Evolutionary conservation across 2,113 vertebrate genomes (phyloP).

Genomic region (Pyxicephalus adspersus): DNA sequence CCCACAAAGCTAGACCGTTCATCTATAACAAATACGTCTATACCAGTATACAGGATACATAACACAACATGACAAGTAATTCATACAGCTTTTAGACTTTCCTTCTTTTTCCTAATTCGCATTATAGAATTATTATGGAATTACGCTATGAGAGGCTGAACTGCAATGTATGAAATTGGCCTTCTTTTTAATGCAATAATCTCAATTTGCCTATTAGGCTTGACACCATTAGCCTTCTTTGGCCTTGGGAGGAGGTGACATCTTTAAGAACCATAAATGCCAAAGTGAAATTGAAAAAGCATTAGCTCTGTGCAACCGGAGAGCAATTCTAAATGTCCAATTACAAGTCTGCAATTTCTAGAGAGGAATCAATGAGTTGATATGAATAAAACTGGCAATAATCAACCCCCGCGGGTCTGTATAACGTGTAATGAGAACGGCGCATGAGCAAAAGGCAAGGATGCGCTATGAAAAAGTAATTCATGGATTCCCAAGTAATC

Average conservation of each 20-base stretch:
- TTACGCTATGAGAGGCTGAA: not conserved
- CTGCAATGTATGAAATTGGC: not conserved
- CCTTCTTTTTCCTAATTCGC: too few species aligned
- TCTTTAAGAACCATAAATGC: slow-evolving; percentile 14
- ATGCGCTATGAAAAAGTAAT: slow-evolving; percentile 39
- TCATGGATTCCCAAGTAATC: slow-evolving; percentile 55
- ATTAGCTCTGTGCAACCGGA: slow-evolving; percentile 14
- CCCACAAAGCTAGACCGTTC: too few species aligned
- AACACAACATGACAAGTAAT: too few species aligned
- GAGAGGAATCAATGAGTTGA: not conserved
- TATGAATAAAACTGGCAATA: slow-evolving; percentile 10
- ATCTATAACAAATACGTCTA: too few species aligned
- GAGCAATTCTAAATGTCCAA: not conserved
- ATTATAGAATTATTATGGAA: too few species aligned
- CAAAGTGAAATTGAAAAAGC: slow-evolving; percentile 8
- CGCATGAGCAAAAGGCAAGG: slow-evolving; percentile 40
- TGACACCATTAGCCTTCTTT: not conserved
- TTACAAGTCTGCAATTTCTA: slow-evolving; percentile 32
- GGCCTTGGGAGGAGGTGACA: not conserved
- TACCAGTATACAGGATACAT: too few species aligned
- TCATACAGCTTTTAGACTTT: too few species aligned
- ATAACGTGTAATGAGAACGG: slow-evolving; percentile 16
- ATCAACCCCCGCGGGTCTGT: slow-evolving; percentile 5
- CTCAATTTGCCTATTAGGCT: slow-evolving; percentile 9
- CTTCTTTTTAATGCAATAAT: slow-evolving; percentile 12